Percentiles rank a stretch among this genome's conserved stretches.
Evolutionary conservation across 2,113 vertebrate species (phyloP).

Genomic region (Opisthocomus hoazin): DNA sequence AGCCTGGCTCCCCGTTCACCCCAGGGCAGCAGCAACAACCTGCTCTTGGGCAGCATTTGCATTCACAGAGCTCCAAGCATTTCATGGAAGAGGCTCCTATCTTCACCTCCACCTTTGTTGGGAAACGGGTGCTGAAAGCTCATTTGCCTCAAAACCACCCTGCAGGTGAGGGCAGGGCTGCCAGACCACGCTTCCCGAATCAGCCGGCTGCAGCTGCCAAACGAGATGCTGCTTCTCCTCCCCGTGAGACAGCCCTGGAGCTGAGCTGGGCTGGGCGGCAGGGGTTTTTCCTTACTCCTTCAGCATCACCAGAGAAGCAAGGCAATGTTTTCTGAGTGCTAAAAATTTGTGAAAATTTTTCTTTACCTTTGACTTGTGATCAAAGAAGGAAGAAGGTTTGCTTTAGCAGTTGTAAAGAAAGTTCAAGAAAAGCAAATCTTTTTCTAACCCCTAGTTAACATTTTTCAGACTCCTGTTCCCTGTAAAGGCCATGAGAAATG

Average conservation of each 20-base stretch:
- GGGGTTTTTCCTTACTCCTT: background rate
- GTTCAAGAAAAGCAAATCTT: background rate
- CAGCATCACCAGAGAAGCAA: background rate
- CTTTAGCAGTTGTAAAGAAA: background rate
- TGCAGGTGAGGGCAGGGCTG: background rate
- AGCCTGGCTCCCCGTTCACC: accelerated
- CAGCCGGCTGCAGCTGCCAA: background rate
- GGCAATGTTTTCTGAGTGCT: background rate
- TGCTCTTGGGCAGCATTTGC: background rate
- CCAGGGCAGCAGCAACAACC: background rate
- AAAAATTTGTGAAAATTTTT: background rate
- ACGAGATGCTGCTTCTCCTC: background rate
- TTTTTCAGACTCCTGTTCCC: background rate
- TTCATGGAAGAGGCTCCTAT: background rate
- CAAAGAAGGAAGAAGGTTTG: background rate
- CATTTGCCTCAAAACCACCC: background rate
- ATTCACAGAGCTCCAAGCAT: background rate
- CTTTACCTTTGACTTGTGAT: background rate
- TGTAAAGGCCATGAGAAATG: accelerated
- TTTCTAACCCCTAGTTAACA: background rate
- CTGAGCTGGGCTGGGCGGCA: background rate
- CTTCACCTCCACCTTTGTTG: background rate
- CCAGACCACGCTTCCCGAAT: background rate
- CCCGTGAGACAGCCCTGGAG: background rate
- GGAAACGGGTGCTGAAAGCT: background rate